Conservation (phyloP, 2,113 vertebrate species). For the Camelus bactrianus region DNA sequence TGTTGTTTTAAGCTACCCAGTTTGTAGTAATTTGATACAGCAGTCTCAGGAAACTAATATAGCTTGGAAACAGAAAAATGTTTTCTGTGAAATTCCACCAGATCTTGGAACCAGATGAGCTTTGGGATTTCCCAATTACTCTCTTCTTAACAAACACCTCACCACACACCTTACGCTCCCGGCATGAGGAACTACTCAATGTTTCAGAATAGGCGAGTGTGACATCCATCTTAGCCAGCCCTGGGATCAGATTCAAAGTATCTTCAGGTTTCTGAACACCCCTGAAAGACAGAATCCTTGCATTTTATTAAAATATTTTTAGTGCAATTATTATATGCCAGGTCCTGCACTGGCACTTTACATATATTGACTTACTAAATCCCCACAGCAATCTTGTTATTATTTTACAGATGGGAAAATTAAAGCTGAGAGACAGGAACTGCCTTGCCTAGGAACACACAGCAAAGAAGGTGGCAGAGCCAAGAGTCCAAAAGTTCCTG, state of each 20-base stretch:
- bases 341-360: neutral
- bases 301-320: neutral
- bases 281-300: neutral
- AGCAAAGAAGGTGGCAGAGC: neutral
- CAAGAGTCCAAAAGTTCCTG: conserved; percentile 42
- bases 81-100: conserved; percentile 57
- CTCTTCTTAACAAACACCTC: conserved; percentile 33
- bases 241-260: neutral
- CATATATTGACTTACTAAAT: neutral
- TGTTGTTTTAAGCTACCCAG: neutral
- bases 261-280: neutral
- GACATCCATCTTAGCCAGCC: neutral
- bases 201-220: neutral
- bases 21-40: conserved; percentile 14
- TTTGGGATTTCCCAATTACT: conserved; percentile 61
- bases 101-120: conserved; percentile 15
- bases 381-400: neutral
- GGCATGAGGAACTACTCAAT: neutral
- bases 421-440: neutral
- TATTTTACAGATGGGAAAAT: conserved; percentile 39
- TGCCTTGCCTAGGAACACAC: neutral
- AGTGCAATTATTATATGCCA: neutral
- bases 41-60: neutral
- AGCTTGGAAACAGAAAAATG: conserved; percentile 38
- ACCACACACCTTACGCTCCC: neutral